phyloP scores from a whole-genome alignment of 2,113 vertebrate species.

The Oryzias melastigma region DNA sequence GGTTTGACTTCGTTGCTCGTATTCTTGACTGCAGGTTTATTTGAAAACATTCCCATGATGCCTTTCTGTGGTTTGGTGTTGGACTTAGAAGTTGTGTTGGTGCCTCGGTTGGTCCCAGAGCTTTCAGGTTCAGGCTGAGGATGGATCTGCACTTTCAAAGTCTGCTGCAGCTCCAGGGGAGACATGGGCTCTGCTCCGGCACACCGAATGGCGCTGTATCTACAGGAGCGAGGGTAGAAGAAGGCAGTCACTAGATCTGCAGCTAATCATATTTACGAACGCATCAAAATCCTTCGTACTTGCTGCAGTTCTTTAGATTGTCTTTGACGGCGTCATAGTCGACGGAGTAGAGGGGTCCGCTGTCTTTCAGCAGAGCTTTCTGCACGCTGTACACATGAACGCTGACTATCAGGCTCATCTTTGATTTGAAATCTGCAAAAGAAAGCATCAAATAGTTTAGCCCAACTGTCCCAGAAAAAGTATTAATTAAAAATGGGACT shows the following conservation, averaged over 20 bases:
- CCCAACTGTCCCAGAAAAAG: background rate
- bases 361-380: slow-evolving; percentile 91
- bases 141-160: slow-evolving; percentile 30
- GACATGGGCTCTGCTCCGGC: slow-evolving; percentile 77
- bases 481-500: background rate
- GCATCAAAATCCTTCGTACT: slow-evolving; percentile 58
- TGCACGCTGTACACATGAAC: slow-evolving; percentile 96
- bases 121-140: background rate
- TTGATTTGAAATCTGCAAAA: slow-evolving; percentile 85
- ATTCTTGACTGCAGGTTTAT: slow-evolving; percentile 74
- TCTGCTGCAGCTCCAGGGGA: slow-evolving; percentile 55
- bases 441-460: background rate
- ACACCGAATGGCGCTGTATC: slow-evolving; percentile 90
- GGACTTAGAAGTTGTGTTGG: slow-evolving; percentile 59
- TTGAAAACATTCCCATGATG: slow-evolving; percentile 92
- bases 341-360: slow-evolving; percentile 88
- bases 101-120: slow-evolving; percentile 67
- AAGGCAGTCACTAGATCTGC: background rate
- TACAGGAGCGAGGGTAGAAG: slow-evolving; percentile 34
- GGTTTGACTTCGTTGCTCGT: slow-evolving; percentile 75
- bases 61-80: slow-evolving; percentile 79
- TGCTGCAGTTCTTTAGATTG: slow-evolving; percentile 90
- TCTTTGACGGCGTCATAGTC: slow-evolving; percentile 94
- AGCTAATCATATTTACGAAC: background rate
- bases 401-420: slow-evolving; percentile 82